Evolutionary conservation across 2,797 vertebrate genomes (phyloP).

Genomic region (Chaetophractus vellerosus): DNA sequence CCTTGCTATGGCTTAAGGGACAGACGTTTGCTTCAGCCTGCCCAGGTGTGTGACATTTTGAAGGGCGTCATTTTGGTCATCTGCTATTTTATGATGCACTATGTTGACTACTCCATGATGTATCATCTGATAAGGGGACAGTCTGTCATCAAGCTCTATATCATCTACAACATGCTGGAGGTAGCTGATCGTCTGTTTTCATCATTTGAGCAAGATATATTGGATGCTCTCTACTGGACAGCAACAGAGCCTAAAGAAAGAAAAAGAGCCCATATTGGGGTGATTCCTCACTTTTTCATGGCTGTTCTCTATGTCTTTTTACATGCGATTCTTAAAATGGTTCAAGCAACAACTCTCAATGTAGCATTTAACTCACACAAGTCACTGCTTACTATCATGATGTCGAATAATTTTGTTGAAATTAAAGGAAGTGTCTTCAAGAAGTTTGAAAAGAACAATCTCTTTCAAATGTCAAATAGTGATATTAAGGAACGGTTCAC

Average conservation of each 20-base stretch:
- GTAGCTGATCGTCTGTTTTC: constrained; percentile 99
- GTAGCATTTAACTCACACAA: constrained; percentile 99
- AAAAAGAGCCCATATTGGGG: constrained; percentile 96
- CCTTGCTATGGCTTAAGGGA: constrained; percentile 97
- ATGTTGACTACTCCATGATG: constrained; percentile 99
- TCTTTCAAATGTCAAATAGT: constrained; percentile 99
- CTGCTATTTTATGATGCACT: constrained; percentile 99
- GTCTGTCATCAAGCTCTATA: constrained; percentile 99
- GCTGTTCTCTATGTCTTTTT: constrained; percentile 98
- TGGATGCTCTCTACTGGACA: constrained; percentile 99
- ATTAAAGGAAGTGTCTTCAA: constrained; percentile 99
- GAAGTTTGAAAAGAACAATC: constrained; percentile 99
- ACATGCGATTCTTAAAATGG: constrained; percentile 98
- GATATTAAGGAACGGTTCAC: constrained; percentile 99
- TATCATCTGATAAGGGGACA: constrained; percentile 99
- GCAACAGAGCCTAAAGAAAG: constrained; percentile 98
- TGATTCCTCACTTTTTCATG: constrained; percentile 98
- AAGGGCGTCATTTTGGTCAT: constrained; percentile 97
- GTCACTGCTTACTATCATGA: constrained; percentile 99
- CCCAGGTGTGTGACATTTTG: constrained; percentile 98
- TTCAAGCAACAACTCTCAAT: constrained; percentile 98
- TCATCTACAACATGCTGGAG: constrained; percentile 99
- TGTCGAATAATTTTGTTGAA: constrained; percentile 99
- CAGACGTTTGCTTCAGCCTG: constrained; percentile 96
- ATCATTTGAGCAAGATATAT: constrained; percentile 98